These are phyloP conservation scores for crab-eating macaque (Macaca fascicularis) DNA, from an alignment of 2,113 vertebrate species.

Conservation along the genomic window DNA sequence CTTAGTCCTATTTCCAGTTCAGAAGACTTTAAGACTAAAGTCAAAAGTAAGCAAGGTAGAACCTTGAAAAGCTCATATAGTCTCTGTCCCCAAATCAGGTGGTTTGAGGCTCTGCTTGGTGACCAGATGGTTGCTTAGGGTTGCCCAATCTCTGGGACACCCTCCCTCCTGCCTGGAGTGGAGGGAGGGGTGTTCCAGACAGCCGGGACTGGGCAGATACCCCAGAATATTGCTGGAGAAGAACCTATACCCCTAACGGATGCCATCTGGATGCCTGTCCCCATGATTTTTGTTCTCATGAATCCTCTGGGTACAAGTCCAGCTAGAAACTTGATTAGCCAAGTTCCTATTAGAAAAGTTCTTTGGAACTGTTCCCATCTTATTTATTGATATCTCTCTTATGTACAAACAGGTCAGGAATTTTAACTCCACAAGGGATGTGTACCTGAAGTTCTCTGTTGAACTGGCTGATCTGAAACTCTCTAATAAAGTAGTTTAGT, in stretches of 20 bases:
- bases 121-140: conserved; percentile 65
- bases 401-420: not conserved
- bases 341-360: conserved; percentile 43
- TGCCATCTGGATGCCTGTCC: conserved; percentile 70
- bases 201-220: conserved; percentile 56
- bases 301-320: conserved; percentile 59
- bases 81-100: conserved; percentile 55
- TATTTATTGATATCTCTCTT: not conserved
- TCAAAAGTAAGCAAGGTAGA: conserved; percentile 62
- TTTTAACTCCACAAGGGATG: not conserved
- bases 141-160: conserved; percentile 51
- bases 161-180: conserved; percentile 9
- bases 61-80: conserved; percentile 55
- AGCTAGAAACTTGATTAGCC: conserved; percentile 52
- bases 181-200: conserved; percentile 14
- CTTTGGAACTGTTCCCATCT: not conserved
- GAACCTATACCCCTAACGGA: conserved; percentile 26
- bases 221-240: conserved; percentile 53
- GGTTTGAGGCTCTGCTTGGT: conserved; percentile 57
- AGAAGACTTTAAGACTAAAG: conserved; percentile 48
- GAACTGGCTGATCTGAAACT: not conserved
- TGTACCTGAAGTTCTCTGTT: not conserved
- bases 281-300: conserved; percentile 53
- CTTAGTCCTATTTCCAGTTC: conserved; percentile 26
- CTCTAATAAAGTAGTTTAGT: not conserved